phyloP scores from a whole-genome alignment of 2,888 invertebrate genomes.

The Pegoplata infirma region DNA sequence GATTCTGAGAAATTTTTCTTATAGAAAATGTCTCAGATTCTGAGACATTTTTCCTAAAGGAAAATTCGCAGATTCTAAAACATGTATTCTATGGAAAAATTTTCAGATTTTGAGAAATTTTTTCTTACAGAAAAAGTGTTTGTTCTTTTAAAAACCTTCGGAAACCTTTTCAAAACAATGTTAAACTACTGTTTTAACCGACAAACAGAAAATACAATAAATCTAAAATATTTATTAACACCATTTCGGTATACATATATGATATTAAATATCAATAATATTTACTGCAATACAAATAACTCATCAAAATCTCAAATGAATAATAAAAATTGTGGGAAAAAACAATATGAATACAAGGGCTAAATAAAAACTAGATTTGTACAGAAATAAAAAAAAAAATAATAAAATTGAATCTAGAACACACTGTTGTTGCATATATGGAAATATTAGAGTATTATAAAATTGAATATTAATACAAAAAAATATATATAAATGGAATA shows the following conservation, averaged over 20 bases:
- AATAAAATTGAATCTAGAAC: constrained; percentile 43
- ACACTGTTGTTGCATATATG: constrained; percentile 27
- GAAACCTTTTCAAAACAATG: too few species aligned
- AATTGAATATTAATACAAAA: constrained; percentile 38
- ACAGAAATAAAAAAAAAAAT: constrained; percentile 26
- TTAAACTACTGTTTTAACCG: constrained; percentile 21
- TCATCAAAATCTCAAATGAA: constrained; percentile 58
- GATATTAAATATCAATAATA: constrained; percentile 61
- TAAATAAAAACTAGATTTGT: constrained; percentile 44
- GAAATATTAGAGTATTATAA: constrained; percentile 15
- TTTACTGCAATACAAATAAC: constrained; percentile 53
- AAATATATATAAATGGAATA: constrained; percentile 9
- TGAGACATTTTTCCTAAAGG: too few species aligned
- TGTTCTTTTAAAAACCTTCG: too few species aligned
- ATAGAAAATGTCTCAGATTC: too few species aligned
- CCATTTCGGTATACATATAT: constrained; percentile 44
- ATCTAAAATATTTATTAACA: constrained; percentile 52
- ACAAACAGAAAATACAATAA: constrained; percentile 3
- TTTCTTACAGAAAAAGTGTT: too few species aligned
- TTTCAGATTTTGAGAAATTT: too few species aligned
- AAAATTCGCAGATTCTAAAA: too few species aligned
- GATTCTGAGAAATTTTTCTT: too few species aligned
- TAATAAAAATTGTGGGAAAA: constrained; percentile 27
- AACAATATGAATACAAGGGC: constrained; percentile 9
- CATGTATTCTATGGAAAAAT: too few species aligned